These are phyloP conservation scores for Petaurus breviceps DNA, from an alignment of 2,113 vertebrate genomes.

Conservation along the genomic window DNA sequence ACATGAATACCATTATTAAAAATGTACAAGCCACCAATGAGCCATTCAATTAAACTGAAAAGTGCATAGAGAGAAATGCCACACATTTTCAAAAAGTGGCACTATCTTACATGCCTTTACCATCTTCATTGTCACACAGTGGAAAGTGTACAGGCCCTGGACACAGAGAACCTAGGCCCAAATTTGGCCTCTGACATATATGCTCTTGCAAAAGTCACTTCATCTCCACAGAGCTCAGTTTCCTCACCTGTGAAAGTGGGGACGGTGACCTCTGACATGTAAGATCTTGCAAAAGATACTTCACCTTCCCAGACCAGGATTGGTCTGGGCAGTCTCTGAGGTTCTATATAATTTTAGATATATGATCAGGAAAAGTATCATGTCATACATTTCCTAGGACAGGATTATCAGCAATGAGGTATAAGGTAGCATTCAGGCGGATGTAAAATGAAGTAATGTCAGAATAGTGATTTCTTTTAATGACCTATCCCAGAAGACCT, in stretches of 20 bases:
- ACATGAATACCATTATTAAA: background rate
- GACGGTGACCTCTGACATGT: background rate
- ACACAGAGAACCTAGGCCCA: background rate
- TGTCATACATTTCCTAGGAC: background rate
- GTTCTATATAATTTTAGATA: background rate
- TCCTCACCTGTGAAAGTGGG: background rate
- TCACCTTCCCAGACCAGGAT: background rate
- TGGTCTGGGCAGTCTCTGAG: background rate
- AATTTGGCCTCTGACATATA: background rate
- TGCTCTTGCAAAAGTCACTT: background rate
- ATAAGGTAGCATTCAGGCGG: background rate
- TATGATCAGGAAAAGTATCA: background rate
- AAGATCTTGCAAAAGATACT: background rate
- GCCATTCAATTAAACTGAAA: background rate
- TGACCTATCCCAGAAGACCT: no score
- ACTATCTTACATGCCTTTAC: background rate
- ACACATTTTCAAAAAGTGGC: background rate
- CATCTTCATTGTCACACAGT: background rate
- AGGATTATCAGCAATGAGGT: background rate
- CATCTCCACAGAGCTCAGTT: background rate
- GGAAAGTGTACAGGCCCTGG: background rate
- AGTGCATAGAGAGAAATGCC: background rate
- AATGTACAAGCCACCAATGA: background rate
- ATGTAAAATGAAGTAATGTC: background rate
- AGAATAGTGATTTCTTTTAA: no score